Conservation (phyloP, 1,140 invertebrate species). For the Bombus terrestris region DNA sequence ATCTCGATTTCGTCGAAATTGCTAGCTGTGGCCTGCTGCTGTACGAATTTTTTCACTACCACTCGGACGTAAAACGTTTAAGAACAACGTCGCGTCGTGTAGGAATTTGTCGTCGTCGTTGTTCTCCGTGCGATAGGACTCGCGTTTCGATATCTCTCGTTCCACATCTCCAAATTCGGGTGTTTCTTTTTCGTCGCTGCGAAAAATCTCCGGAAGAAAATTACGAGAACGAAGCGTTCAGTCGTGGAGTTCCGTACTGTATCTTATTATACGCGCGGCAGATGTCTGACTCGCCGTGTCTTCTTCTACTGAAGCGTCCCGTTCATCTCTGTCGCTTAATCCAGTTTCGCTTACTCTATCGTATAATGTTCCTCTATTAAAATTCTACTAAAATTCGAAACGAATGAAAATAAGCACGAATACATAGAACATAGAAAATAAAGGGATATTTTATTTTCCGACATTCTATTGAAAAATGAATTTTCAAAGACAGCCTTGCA, state of each 20-base stretch:
- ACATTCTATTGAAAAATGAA: too few species aligned
- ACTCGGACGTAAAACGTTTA: not conserved
- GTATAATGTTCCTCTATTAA: rapidly evolving
- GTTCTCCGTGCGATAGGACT: not conserved
- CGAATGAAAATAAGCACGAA: too few species aligned
- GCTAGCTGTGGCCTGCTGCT: too few species aligned
- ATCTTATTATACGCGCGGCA: too few species aligned
- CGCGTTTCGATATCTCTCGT: not conserved
- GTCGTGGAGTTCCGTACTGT: too few species aligned
- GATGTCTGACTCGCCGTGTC: not conserved
- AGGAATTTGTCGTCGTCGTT: not conserved
- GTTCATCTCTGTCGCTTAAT: not conserved
- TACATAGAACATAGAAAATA: too few species aligned
- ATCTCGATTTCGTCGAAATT: slow-evolving; percentile 20
- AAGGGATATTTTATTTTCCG: too few species aligned
- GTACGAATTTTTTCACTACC: not conserved
- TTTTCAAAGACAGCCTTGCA: not conserved
- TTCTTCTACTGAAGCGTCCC: not conserved
- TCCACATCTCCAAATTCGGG: not conserved
- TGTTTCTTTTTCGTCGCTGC: not conserved
- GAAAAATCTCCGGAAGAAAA: not conserved
- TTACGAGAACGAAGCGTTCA: too few species aligned
- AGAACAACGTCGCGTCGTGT: not conserved
- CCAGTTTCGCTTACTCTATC: not conserved
- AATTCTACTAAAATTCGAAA: too few species aligned